phyloP scores from a whole-genome alignment of 1,140 invertebrate genomes.

The Phthorimaea operculella region DNA sequence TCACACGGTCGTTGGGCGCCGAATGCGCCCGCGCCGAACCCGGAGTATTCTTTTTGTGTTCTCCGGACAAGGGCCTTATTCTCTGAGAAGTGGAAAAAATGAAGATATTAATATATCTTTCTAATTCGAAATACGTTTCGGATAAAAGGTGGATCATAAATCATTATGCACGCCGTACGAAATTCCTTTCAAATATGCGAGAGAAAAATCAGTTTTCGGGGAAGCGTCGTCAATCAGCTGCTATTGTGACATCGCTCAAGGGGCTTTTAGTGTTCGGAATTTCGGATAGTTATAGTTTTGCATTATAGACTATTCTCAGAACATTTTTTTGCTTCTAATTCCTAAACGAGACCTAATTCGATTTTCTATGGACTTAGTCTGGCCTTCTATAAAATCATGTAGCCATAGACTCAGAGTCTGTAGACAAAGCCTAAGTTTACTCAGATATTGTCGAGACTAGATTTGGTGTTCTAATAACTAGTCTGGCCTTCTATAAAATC shows the following conservation, averaged over 20 bases:
- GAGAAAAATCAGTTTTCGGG: conserved; percentile 40
- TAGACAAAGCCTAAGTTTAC: too few species aligned
- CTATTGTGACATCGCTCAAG: conserved; percentile 4
- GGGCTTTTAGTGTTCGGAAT: neutral
- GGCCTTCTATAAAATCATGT: too few species aligned
- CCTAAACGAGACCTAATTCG: too few species aligned
- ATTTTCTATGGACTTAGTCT: too few species aligned
- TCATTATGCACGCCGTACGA: conserved; percentile 33
- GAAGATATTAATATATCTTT: conserved; percentile 68
- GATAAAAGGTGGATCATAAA: conserved; percentile 53
- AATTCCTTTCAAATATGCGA: conserved; percentile 41
- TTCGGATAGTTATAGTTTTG: neutral
- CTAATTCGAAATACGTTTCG: conserved; percentile 66
- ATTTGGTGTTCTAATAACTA: too few species aligned
- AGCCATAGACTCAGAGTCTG: too few species aligned
- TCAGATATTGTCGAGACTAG: too few species aligned
- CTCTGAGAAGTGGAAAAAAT: conserved; percentile 66
- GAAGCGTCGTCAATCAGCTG: conserved; percentile 40
- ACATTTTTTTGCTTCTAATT: neutral
- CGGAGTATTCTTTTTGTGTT: conserved; percentile 60
- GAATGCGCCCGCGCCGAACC: conserved; percentile 44
- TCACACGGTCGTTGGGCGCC: conserved; percentile 64
- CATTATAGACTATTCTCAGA: neutral
- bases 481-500: too few species aligned
- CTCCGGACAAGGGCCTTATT: conserved; percentile 52